Conservation (phyloP, 2,888 invertebrate genomes). For the Blastobasis adustella region DNA sequence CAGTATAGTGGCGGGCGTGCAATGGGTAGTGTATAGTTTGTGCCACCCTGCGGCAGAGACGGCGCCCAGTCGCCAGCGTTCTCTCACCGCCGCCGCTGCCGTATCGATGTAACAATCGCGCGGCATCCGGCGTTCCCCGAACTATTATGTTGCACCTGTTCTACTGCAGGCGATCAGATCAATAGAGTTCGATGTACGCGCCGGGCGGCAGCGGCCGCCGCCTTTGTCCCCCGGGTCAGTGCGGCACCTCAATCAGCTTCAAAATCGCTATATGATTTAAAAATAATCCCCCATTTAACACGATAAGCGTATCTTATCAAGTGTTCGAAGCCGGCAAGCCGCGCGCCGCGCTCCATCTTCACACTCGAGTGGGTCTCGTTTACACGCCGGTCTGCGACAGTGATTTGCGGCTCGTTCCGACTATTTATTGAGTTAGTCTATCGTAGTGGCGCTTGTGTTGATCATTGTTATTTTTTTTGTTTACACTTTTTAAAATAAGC, state of each 20-base stretch:
- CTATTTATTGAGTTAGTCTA: slow-evolving; percentile 32
- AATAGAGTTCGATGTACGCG: slow-evolving; percentile 49
- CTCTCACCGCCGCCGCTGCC: slow-evolving; percentile 44
- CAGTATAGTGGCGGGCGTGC: slow-evolving; percentile 35
- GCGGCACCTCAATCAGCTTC: slow-evolving; percentile 3
- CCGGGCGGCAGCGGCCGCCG: slow-evolving; percentile 32
- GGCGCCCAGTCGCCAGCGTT: slow-evolving; percentile 38
- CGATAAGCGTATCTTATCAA: slow-evolving; percentile 53
- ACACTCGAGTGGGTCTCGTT: slow-evolving; percentile 36
- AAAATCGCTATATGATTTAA: slow-evolving; percentile 24
- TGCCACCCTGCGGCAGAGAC: slow-evolving; percentile 48
- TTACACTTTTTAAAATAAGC: no score
- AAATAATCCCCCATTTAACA: slow-evolving; percentile 25
- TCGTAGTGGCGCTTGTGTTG: slow-evolving; percentile 18
- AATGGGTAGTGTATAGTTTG: slow-evolving; percentile 46
- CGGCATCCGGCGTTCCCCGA: slow-evolving; percentile 20
- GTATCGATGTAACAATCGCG: slow-evolving; percentile 33
- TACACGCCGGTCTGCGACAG: slow-evolving; percentile 35
- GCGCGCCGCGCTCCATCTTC: slow-evolving; percentile 22
- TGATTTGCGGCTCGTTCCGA: slow-evolving; percentile 30
- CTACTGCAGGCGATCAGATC: slow-evolving; percentile 19
- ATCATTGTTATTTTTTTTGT: no score
- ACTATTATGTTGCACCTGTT: slow-evolving; percentile 30
- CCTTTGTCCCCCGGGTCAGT: slow-evolving; percentile 39
- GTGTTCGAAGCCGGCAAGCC: slow-evolving; percentile 28